Base-by-base conservation (phyloP, 2,888 invertebrate genomes). In the Rhagophthalmus giganteus region DNA sequence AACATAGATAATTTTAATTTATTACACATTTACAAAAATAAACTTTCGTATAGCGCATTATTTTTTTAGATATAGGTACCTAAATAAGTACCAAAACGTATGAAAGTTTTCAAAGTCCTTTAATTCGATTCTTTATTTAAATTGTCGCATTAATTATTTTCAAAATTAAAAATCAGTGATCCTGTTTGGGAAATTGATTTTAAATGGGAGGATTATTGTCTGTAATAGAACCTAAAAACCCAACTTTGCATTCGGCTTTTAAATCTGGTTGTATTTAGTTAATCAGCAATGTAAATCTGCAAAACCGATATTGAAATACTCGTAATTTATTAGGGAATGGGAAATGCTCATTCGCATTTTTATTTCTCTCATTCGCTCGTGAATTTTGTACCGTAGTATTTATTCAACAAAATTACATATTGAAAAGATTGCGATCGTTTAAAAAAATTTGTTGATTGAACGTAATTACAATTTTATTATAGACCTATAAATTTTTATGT, bases 111-210 rank as follows among this genome's bases (percentile, higher is more conserved):
- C n/a, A n/a, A n/a, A n/a, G n/a, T n/a, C n/a, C n/a, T n/a, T n/a
- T n/a, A n/a, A n/a, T n/a, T n/a, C n/a, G n/a, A n/a, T n/a, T n/a
- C n/a, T n/a, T n/a, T n/a, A n/a, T n/a, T n/a, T n/a, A n/a, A n/a
- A n/a, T n/a, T n/a, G n/a, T n/a, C n/a, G 20, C 20, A 20, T 7
- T 20, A 7, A 20, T 5, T 20, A 5, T 20, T 20, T 20, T 20
- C 20, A 62, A 66, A 66, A 66, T 64, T 65, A 67, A 70, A 70
- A 69, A 69, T 68, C 68, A 64, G 62, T 44, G 60, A 60, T 61
- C 63, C 58, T 58, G 52, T 61, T 60, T 59, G 61, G n/a, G 55
- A 57, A 72, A 72, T 71, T 70, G 71, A 71, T 70, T 71, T 70
- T 65, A 68, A 71, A 71, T 69, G 61, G 66, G 56, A 60, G 69